Conservation (phyloP, 23 tunicate species). For the Styela plicata region DNA sequence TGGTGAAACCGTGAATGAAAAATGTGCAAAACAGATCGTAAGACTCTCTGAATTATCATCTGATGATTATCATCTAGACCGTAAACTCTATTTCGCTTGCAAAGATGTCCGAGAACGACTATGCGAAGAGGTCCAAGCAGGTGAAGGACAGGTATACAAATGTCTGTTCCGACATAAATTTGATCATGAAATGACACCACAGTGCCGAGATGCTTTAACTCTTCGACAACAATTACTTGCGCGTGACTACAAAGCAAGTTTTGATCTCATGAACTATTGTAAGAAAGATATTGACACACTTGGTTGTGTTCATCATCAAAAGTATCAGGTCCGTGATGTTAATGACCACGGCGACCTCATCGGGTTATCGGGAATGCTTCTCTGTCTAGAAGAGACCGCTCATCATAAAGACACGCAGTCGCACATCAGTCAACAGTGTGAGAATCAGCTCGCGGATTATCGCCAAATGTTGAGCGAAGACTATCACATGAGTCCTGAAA, state of each 20-base stretch:
- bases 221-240: constrained; percentile 64
- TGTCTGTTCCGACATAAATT: constrained; percentile 81
- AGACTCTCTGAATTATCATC: constrained; percentile 65
- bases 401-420: not conserved
- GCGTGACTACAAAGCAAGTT: constrained; percentile 80
- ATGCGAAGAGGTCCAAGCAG: constrained; percentile 65
- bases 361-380: constrained; percentile 46
- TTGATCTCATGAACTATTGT: constrained; percentile 30
- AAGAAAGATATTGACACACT: constrained; percentile 35
- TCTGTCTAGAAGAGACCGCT: constrained; percentile 54
- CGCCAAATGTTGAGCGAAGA: constrained; percentile 68
- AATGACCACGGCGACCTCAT: constrained; percentile 38
- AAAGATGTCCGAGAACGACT: constrained; percentile 57
- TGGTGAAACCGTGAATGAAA: constrained; percentile 18
- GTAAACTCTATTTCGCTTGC: constrained; percentile 73
- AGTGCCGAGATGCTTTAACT: constrained; percentile 78
- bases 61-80: constrained; percentile 79
- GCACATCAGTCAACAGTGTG: constrained; percentile 35
- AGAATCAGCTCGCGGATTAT: constrained; percentile 39
- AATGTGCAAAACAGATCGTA: constrained; percentile 54
- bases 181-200: constrained; percentile 57
- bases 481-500: constrained; percentile 73
- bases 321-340: constrained; percentile 1
- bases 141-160: constrained; percentile 70
- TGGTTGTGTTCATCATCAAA: constrained; percentile 13